Conservation (phyloP, 2,797 vertebrate genomes). For the Psittacula derbiana region DNA sequence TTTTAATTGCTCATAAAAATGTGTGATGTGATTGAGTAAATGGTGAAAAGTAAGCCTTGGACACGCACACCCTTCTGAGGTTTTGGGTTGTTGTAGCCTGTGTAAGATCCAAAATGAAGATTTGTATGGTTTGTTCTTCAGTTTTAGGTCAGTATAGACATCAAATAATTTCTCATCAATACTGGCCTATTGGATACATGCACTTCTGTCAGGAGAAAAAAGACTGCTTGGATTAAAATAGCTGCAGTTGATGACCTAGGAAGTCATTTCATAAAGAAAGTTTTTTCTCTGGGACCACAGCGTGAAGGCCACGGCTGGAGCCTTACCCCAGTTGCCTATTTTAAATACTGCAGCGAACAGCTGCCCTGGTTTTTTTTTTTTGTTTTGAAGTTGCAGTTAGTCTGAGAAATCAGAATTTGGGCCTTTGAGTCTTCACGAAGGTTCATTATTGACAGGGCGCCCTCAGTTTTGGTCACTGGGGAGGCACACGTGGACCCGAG, state of each 20-base stretch:
- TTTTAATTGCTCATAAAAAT: neutral
- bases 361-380: neutral
- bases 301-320: accelerated
- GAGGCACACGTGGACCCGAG: accelerated
- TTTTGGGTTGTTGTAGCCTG: neutral
- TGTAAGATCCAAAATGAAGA: neutral
- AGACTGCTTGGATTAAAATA: neutral
- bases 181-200: neutral
- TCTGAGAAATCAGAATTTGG: neutral
- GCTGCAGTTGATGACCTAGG: neutral
- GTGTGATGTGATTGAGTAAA: neutral
- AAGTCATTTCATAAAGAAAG: neutral
- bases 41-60: neutral
- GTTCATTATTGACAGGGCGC: accelerated
- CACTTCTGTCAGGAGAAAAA: neutral
- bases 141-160: neutral
- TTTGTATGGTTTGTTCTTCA: neutral
- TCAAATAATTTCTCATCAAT: neutral
- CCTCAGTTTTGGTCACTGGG: neutral
- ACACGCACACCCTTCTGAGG: neutral
- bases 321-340: neutral
- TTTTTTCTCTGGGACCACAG: neutral
- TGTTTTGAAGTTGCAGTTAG: accelerated
- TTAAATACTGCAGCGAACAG: neutral
- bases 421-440: neutral